A percentile compares a stretch with the other conserved stretches of the same genome.
phyloP scores from a whole-genome alignment of 1,140 invertebrate species.

The Diprion similis region DNA sequence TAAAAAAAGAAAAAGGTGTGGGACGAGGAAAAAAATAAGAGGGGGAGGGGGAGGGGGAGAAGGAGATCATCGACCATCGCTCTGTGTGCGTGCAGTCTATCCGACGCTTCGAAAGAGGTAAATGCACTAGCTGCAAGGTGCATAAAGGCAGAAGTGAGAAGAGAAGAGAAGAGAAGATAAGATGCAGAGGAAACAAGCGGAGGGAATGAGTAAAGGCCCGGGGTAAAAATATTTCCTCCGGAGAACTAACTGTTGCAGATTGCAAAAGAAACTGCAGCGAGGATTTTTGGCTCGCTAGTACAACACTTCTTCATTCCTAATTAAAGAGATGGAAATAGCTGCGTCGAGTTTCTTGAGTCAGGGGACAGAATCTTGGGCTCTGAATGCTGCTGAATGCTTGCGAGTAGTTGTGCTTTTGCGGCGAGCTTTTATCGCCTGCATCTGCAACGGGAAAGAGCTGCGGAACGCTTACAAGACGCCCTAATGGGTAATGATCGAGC shows the following conservation, averaged over 20 bases:
- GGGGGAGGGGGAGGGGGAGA: too few relatives aligned
- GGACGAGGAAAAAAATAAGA: too few relatives aligned
- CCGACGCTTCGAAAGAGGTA: background rate
- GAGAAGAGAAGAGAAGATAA: background rate
- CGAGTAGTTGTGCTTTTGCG: background rate
- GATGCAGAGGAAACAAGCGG: background rate
- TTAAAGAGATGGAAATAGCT: conserved; percentile 3
- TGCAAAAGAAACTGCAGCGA: conserved; percentile 1
- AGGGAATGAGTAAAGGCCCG: background rate
- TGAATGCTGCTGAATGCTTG: background rate
- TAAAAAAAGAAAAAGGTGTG: too few relatives aligned
- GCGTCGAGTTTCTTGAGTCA: background rate
- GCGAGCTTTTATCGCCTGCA: background rate
- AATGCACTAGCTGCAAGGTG: background rate
- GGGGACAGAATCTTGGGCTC: background rate
- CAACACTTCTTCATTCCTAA: conserved; percentile 2
- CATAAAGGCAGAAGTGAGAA: background rate
- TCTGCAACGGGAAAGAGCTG: too few relatives aligned
- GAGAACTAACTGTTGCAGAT: background rate
- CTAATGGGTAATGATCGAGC: too few relatives aligned
- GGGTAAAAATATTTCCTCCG: background rate
- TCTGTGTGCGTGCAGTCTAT: background rate
- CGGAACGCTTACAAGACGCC: too few relatives aligned
- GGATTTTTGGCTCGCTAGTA: background rate
- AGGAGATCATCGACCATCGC: background rate